Base-by-base conservation (phyloP, 2,888 invertebrate genomes). In the Palloptera scutellata region DNA sequence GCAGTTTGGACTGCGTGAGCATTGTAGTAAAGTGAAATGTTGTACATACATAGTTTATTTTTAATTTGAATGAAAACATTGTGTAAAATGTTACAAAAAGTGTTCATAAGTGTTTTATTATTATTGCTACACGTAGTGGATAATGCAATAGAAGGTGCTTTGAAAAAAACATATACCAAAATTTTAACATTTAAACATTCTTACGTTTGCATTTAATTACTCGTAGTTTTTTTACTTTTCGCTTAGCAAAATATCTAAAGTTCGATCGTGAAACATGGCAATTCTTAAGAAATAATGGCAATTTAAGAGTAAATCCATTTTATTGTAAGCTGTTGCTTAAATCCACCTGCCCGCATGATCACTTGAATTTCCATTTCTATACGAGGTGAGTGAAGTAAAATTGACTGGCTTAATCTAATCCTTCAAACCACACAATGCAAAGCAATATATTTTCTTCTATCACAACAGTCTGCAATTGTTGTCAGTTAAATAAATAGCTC, bases 221-320 rank as follows among this genome's bases (percentile, higher is more conserved):
- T n/a, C 11, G 30, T 9, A 54, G 40, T 59, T n/a, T 12, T 58
- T 42, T 17, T n/a, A 45, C 42, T 66, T 65, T n/a, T 17, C 55
- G 42, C 55, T 4, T 45, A 61, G 41, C 61, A 40, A 15, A 45
- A 54, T 55, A 52, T 63, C n/a, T n/a, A n/a, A n/a, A n/a, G n/a
- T 19, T 67, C 30, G 64, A 61, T 19, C 43, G 43, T 41, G 78
- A 77, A 10, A 62, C 73, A 12, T 66, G 77, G 61, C 70, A 72
- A n/a, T 79, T 76, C 71, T 72, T 78, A 42, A 71, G 75, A 64
- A 74, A 74, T 19, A 79, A 77, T 58, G 77, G 76, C 40, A 74
- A 79, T 55, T 79, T 81, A 42, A 75, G 79, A 68, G 70, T 81
- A 19, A 80, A 80, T 68, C 81, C 80, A 12, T 71, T 81, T 15